Conservation (phyloP, 2,113 vertebrate genomes). For the Junco hyemalis region DNA sequence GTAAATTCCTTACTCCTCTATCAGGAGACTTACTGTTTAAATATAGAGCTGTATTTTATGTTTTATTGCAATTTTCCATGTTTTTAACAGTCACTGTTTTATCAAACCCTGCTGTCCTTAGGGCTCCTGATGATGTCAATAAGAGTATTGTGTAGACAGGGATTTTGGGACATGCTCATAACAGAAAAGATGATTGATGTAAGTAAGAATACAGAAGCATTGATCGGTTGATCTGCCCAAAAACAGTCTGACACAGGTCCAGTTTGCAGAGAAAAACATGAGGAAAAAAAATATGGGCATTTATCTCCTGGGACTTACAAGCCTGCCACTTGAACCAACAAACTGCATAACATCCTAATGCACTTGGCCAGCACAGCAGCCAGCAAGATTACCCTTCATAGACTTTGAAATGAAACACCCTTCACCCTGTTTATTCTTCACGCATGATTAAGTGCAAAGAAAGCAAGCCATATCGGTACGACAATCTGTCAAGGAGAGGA, state of each 20-base stretch:
- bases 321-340: conserved; percentile 23
- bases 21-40: not conserved
- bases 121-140: not conserved
- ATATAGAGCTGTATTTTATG: not conserved
- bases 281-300: not conserved
- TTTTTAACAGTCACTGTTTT: not conserved
- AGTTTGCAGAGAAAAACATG: not conserved
- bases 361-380: conserved; percentile 19
- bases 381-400: conserved; percentile 36
- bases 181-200: not conserved
- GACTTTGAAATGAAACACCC: conserved; percentile 60
- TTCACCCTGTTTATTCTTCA: conserved; percentile 57
- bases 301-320: conserved; percentile 11
- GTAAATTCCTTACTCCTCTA: not conserved
- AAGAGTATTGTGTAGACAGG: not conserved
- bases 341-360: conserved; percentile 24
- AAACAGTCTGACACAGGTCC: not conserved
- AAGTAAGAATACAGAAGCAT: not conserved
- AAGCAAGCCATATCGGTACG: not conserved
- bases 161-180: not conserved
- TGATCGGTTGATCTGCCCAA: not conserved
- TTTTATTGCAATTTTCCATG: not conserved
- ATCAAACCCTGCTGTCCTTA: not conserved
- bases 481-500: conserved; percentile 52
- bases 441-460: conserved; percentile 46